Evolutionary conservation across 2,888 invertebrate species (phyloP).

Genomic region (Magallana nippona): DNA sequence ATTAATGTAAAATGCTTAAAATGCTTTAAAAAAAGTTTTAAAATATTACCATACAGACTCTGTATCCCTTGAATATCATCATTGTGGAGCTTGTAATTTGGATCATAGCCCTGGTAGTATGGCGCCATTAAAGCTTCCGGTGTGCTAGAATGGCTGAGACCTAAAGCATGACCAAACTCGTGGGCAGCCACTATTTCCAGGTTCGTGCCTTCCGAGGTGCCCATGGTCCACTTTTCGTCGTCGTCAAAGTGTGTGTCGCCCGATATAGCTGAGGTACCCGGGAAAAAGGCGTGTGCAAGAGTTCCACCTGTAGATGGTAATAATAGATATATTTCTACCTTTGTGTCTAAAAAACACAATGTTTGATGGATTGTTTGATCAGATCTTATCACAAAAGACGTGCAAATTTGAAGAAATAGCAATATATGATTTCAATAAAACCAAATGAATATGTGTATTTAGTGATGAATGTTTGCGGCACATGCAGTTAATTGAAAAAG

Average conservation of each 20-base stretch:
- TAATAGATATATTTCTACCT: too few relatives aligned
- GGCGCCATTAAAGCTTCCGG: conserved; percentile 78
- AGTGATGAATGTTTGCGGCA: too few relatives aligned
- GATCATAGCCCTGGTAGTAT: conserved; percentile 75
- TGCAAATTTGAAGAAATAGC: too few relatives aligned
- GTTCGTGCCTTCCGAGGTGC: conserved; percentile 67
- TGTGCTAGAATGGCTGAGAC: conserved; percentile 76
- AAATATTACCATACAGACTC: conserved; percentile 73
- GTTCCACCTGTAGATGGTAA: conserved; percentile 66
- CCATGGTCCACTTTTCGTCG: conserved; percentile 76
- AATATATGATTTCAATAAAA: too few relatives aligned
- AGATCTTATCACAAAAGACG: too few relatives aligned
- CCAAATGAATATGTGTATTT: too few relatives aligned
- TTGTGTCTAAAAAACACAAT: too few relatives aligned
- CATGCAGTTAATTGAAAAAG: too few relatives aligned
- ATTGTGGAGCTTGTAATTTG: conserved; percentile 71
- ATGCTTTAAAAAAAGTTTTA: too few relatives aligned
- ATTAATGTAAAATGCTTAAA: too few relatives aligned
- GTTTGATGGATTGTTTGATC: too few relatives aligned
- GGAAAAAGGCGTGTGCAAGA: conserved; percentile 79
- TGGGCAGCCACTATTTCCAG: conserved; percentile 78
- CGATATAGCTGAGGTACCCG: conserved; percentile 68
- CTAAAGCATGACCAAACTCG: conserved; percentile 79
- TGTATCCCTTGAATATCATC: conserved; percentile 77
- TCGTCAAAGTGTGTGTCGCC: conserved; percentile 79